Evolutionary conservation across 2,797 vertebrate genomes (phyloP).

Genomic region (Mormyrops boulengeri): DNA sequence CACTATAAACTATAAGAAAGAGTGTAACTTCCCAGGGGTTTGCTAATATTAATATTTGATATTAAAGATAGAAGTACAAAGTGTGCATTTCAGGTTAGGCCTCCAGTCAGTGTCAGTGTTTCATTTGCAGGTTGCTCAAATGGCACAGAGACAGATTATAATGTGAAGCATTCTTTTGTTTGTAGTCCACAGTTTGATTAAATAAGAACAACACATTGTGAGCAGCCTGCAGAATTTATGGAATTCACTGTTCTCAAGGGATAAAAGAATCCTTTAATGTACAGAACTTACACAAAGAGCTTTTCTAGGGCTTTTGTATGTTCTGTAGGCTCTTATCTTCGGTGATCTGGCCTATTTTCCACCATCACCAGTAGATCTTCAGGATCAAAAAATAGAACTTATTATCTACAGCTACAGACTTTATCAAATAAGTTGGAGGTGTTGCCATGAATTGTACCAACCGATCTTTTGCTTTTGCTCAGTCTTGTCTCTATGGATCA

Average conservation of each 20-base stretch:
- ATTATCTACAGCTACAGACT: not conserved
- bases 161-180: not conserved
- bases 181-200: not conserved
- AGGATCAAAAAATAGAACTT: not conserved
- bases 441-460: not conserved
- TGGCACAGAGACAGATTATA: not conserved
- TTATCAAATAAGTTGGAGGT: not conserved
- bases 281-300: constrained; percentile 29
- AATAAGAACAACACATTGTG: not conserved
- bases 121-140: not conserved
- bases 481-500: not conserved
- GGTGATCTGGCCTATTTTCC: constrained; percentile 63
- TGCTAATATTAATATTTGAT: not conserved
- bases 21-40: not conserved
- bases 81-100: not conserved
- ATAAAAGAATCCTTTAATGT: not conserved
- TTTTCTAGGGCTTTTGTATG: constrained; percentile 29
- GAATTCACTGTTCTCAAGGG: not conserved
- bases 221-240: not conserved
- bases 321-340: constrained; percentile 39
- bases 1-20: not conserved
- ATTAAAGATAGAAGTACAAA: not conserved
- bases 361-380: constrained; percentile 21
- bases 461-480: not conserved
- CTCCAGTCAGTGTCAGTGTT: not conserved